phyloP scores from a whole-genome alignment of 2,797 vertebrate species.

The Rousettus madagascariensis region DNA sequence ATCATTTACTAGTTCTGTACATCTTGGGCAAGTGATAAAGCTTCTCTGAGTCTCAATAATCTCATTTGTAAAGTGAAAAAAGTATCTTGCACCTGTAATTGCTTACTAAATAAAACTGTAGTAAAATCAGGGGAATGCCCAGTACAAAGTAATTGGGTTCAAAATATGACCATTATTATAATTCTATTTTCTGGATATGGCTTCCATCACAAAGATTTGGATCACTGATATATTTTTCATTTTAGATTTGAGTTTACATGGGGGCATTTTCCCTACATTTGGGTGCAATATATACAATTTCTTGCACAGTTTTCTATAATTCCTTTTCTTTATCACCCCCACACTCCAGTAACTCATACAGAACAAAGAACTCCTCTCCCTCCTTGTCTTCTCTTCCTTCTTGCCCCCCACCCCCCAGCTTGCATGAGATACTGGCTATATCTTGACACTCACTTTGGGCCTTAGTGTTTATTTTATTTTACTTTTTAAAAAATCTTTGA shows the following conservation, averaged over 20 bases:
- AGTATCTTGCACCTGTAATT: background rate
- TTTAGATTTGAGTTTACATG: constrained; percentile 1
- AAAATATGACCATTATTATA: background rate
- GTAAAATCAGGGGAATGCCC: background rate
- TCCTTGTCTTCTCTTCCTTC: background rate
- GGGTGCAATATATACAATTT: background rate
- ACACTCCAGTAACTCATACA: background rate
- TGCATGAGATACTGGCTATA: background rate
- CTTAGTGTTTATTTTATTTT: background rate
- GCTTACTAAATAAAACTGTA: background rate
- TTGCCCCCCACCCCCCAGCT: background rate
- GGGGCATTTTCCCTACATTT: background rate
- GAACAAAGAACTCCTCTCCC: background rate
- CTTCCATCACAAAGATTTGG: background rate
- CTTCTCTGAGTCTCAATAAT: background rate
- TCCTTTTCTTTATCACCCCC: background rate
- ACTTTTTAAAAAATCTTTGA: background rate
- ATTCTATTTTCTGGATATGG: background rate
- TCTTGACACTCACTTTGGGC: background rate
- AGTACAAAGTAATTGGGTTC: background rate
- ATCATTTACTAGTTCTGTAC: background rate
- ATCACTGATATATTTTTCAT: background rate
- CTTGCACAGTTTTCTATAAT: background rate
- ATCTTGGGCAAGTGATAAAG: background rate
- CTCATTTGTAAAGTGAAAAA: background rate